Conservation (phyloP, 1,140 invertebrate species). For the Caerostris darwini region DNA sequence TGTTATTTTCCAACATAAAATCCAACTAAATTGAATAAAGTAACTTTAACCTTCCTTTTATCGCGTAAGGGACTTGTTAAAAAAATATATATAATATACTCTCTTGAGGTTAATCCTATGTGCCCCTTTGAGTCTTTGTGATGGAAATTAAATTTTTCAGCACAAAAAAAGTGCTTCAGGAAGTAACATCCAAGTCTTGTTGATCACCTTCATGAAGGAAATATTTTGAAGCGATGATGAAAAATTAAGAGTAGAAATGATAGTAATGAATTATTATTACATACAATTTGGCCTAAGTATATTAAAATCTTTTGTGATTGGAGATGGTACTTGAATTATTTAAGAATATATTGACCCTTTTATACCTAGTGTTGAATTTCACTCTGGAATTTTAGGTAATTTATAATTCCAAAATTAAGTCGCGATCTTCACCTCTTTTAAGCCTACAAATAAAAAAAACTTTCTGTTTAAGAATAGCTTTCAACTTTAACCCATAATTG, state of each 20-base stretch:
- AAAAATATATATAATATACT: no score
- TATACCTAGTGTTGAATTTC: background rate
- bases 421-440: background rate
- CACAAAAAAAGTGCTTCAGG: background rate
- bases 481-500: background rate
- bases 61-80: no score
- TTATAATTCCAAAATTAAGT: background rate
- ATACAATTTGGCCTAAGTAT: background rate
- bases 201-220: background rate
- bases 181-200: background rate
- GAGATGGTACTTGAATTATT: background rate
- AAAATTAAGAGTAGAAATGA: background rate
- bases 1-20: no score
- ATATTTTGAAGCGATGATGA: background rate
- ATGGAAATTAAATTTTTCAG: background rate
- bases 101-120: background rate
- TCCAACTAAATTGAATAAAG: no score
- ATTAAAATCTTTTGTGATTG: background rate
- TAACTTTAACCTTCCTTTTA: no score
- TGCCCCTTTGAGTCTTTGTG: background rate
- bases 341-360: background rate
- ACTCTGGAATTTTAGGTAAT: background rate
- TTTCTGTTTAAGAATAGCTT: background rate
- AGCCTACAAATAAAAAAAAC: background rate
- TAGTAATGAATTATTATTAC: background rate